These are phyloP conservation scores for Phaethon lepturus DNA, from an alignment of 2,113 vertebrate genomes.

Conservation along the genomic window DNA sequence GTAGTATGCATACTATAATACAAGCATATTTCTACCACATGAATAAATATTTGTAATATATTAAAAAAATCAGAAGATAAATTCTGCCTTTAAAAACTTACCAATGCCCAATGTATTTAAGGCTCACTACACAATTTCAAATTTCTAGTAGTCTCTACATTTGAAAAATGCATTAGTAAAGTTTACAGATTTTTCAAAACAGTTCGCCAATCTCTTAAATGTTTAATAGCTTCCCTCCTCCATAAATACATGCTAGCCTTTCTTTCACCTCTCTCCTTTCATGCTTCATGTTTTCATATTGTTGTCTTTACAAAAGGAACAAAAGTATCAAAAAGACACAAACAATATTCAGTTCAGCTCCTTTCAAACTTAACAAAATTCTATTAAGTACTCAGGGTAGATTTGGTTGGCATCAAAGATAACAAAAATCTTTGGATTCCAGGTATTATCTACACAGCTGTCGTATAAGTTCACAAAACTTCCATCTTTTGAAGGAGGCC, in stretches of 20 bases:
- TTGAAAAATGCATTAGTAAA: conserved; percentile 38
- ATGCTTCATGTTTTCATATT: neutral
- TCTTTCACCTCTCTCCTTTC: conserved; percentile 36
- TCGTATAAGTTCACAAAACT: conserved; percentile 94
- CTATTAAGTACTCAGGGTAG: conserved; percentile 96
- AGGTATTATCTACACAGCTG: conserved; percentile 94
- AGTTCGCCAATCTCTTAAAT: conserved; percentile 11
- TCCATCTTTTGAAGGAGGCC: conserved; percentile 93
- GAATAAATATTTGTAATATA: conserved; percentile 38
- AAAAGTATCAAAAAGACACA: conserved; percentile 1
- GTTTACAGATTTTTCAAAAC: conserved; percentile 14
- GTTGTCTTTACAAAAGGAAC: conserved; percentile 15
- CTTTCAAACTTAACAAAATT: conserved; percentile 83
- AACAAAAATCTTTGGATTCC: conserved; percentile 94
- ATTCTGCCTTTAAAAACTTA: conserved; percentile 28
- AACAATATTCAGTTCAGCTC: neutral
- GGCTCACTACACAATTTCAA: conserved; percentile 9
- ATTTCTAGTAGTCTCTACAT: neutral
- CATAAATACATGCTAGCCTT: neutral
- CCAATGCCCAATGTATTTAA: neutral
- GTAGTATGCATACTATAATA: conserved; percentile 19
- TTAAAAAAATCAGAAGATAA: neutral
- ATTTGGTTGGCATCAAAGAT: conserved; percentile 97
- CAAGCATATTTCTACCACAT: conserved; percentile 12
- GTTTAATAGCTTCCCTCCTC: conserved; percentile 11